Evolutionary conservation across 2,113 vertebrate species (phyloP).

Genomic region (Cyprinodon brontotheroides): DNA sequence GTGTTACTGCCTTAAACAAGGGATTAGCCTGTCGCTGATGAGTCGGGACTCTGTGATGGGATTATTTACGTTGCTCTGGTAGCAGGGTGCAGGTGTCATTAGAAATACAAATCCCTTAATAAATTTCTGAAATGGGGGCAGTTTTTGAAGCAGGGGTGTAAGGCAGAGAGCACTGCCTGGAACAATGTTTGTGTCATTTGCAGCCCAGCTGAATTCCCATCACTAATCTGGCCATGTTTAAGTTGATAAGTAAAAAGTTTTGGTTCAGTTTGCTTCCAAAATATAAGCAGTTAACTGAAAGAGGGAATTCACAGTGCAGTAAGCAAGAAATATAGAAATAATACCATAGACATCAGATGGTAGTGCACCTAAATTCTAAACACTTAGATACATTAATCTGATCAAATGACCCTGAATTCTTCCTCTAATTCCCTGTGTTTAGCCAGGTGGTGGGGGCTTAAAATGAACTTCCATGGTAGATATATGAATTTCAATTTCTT

Average conservation of each 20-base stretch:
- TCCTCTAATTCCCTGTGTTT: constrained; percentile 67
- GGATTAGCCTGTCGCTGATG: constrained; percentile 82
- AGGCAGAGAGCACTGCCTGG: constrained; percentile 50
- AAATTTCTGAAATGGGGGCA: constrained; percentile 73
- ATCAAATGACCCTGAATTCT: constrained; percentile 62
- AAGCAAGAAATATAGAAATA: constrained; percentile 57
- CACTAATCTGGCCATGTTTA: constrained; percentile 68
- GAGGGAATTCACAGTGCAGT: constrained; percentile 58
- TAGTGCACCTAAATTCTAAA: constrained; percentile 65
- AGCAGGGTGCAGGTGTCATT: constrained; percentile 83
- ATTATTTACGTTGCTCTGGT: constrained; percentile 83
- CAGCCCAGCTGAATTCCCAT: constrained; percentile 60
- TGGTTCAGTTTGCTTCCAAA: constrained; percentile 52
- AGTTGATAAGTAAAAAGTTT: constrained; percentile 65
- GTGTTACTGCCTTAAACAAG: constrained; percentile 86
- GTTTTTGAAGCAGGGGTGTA: constrained; percentile 64
- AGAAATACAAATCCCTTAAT: constrained; percentile 84
- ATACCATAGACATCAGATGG: constrained; percentile 42
- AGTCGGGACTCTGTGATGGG: constrained; percentile 79
- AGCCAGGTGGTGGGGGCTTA: constrained; percentile 53
- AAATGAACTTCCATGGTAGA: constrained; percentile 59
- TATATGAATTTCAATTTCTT: constrained; percentile 62
- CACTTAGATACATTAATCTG: constrained; percentile 69
- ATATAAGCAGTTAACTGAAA: constrained; percentile 47
- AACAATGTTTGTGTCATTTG: constrained; percentile 75